Base-by-base conservation (phyloP, 2,888 invertebrate genomes). In the Urechis unicinctus region DNA sequence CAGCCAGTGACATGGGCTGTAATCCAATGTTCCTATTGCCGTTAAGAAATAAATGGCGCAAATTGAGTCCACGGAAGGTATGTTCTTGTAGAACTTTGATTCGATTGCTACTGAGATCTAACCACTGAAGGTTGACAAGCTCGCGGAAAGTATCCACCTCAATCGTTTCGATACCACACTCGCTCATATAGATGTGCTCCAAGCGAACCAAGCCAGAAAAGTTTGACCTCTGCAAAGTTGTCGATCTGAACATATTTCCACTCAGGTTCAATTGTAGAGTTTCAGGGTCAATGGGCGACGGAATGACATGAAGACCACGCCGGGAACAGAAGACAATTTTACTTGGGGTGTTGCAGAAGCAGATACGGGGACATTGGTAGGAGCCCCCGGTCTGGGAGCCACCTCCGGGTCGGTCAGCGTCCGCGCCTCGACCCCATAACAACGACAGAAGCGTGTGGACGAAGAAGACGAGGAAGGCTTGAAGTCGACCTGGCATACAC, bases 51-150 rank as follows among this genome's bases (percentile, higher is more conserved):
- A 77, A 61, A 64, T 75, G 72, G 49, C 70, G 66, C 29, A 76
- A 60, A 30, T 64, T 64, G 50, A 76, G 60, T 22, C 74, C 75
- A 44, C 72, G 64, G 65, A 75, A 76, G 13, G 73, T 72, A 51
- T 61, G 70, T 49, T 72, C 74, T n/a, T 69, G 65, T 24, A 75
- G 63, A 21, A 66, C 64, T 52, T 67, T 64, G 22, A 77, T 68
- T 41, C 68, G 65, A 61, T 77, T 77, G 56, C 70, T 69, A 49
- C 73, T 74, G 44, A 77, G 61, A 56, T 75, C 75, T 49, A 77
- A 59, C 73, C 72, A 73, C 59, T 69, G 66, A 21, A 77, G 61
- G 30, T 69, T 69, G 28, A 58, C 62, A 31, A 74, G 63, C 50
- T 74, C 72, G n/a, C 65, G 57, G 57, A 77, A 77, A 3, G 75